Conservation (phyloP, 2,113 vertebrate species). For the Phalacrocorax aristotelis region DNA sequence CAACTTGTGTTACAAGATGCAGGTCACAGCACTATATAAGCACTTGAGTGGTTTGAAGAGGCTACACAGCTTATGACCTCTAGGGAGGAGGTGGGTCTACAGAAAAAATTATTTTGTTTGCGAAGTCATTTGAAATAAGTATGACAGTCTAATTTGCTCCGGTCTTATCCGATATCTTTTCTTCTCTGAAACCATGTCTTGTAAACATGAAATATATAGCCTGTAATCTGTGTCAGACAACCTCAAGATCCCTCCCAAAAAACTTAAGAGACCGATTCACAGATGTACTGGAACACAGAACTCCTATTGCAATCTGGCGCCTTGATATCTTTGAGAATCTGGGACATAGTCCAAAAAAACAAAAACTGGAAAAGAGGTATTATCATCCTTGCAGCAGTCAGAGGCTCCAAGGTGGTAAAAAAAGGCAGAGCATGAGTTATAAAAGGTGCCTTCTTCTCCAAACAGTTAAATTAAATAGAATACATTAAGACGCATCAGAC, state of each 20-base stretch:
- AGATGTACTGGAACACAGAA: conserved; percentile 49
- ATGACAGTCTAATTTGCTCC: not conserved
- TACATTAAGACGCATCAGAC: not conserved
- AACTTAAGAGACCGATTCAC: conserved; percentile 32
- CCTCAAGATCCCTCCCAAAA: conserved; percentile 3
- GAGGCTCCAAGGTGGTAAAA: not conserved
- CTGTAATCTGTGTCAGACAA: conserved; percentile 34
- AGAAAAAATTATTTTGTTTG: not conserved
- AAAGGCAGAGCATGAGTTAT: not conserved
- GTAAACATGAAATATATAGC: conserved; percentile 33
- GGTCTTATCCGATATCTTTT: not conserved
- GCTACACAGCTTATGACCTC: not conserved
- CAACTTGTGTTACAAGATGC: not conserved
- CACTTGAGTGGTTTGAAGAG: not conserved
- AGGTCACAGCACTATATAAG: not conserved
- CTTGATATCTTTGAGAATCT: conserved; percentile 33
- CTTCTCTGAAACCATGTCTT: not conserved
- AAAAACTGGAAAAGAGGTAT: not conserved
- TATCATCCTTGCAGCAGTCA: conserved; percentile 11
- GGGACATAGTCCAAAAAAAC: conserved; percentile 3
- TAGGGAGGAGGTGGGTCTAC: not conserved
- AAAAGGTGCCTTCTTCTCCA: not conserved
- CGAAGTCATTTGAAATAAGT: not conserved
- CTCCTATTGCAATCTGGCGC: conserved; percentile 48
- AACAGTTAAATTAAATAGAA: not conserved